Percentiles rank a stretch among this genome's conserved stretches.
phyloP scores from a whole-genome alignment of 2,888 invertebrate species.

The Laothoe populi region DNA sequence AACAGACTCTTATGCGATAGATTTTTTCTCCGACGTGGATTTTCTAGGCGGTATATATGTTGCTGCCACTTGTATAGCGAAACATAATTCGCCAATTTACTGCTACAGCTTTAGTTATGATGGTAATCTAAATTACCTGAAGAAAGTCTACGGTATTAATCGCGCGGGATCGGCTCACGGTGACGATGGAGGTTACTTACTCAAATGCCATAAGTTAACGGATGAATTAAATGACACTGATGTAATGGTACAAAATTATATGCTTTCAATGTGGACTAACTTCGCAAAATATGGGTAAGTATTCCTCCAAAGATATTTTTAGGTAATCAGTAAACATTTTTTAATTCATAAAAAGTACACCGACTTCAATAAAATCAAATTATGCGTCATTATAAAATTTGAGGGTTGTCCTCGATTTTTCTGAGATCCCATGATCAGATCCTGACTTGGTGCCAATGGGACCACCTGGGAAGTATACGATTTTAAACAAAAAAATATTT shows the following conservation, averaged over 20 bases:
- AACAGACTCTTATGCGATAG: constrained; percentile 66
- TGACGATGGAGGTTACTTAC: constrained; percentile 86
- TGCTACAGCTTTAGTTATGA: constrained; percentile 85
- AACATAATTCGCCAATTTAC: constrained; percentile 74
- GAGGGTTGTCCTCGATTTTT: no score
- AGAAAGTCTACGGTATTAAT: constrained; percentile 67
- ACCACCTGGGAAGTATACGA: no score
- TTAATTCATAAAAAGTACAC: no score
- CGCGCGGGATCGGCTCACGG: constrained; percentile 84
- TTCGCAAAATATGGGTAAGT: constrained; percentile 85
- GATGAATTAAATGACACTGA: constrained; percentile 56
- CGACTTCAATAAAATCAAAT: no score
- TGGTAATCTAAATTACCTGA: constrained; percentile 81
- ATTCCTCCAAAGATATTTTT: no score
- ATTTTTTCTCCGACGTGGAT: constrained; percentile 79
- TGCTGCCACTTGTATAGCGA: constrained; percentile 61
- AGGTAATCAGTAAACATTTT: background rate
- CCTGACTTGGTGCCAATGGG: no score
- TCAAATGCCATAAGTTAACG: constrained; percentile 62
- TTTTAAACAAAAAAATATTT: no score
- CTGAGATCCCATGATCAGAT: no score
- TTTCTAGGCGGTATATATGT: constrained; percentile 69
- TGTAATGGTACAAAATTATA: constrained; percentile 64
- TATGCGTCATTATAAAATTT: no score
- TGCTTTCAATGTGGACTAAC: constrained; percentile 86